Evolutionary conservation across 2,888 invertebrate genomes (phyloP), one percentile per base, ranked within the genome.

Genomic region (Panzeria rudis): DNA sequence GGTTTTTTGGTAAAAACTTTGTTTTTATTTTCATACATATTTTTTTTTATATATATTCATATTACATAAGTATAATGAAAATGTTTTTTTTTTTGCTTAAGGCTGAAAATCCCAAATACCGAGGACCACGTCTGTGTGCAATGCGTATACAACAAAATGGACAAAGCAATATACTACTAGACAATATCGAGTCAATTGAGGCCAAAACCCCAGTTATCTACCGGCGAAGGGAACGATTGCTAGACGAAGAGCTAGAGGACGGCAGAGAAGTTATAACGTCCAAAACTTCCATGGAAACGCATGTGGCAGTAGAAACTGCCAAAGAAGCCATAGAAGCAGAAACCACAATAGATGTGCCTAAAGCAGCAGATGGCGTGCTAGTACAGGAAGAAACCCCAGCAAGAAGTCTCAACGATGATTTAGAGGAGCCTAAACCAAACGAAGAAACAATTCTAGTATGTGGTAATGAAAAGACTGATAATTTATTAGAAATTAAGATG

Each of bases 111-210:
- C 92, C 93, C 11, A 92, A 92, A 82, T 88, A 92, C 81, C 90
- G 90, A 13, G 96, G 96, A 0, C 96, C 97, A 1, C 94, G 96
- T 86, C 95, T 96, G 88, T 97, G 96, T 89, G 95, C 96, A 71
- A 94, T 97, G 89, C 94, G 96, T 47, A 94, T 96, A 88, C 96
- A 96, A 89, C 96, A 96, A 89, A 95, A 95, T 7, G 96, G 96
- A 7, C 96, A 96, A 13, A 96, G 95, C 90, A 97, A 97, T 90
- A 96, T 97, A 88, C 93, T 97, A 6, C 93, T 97, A 29, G 97
- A 97, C 91, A 97, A 96, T 88, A 95, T 95, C 41, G 95, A 96
- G 87, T 95, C 95, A 59, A 88, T 92, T 15, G 91, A 92, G 61
- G 89, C 91, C 15, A 94, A 95, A 35, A 95, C 95, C 15, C 96